Base-by-base conservation (phyloP, 2,797 vertebrate species). In the Chelon labrosus region DNA sequence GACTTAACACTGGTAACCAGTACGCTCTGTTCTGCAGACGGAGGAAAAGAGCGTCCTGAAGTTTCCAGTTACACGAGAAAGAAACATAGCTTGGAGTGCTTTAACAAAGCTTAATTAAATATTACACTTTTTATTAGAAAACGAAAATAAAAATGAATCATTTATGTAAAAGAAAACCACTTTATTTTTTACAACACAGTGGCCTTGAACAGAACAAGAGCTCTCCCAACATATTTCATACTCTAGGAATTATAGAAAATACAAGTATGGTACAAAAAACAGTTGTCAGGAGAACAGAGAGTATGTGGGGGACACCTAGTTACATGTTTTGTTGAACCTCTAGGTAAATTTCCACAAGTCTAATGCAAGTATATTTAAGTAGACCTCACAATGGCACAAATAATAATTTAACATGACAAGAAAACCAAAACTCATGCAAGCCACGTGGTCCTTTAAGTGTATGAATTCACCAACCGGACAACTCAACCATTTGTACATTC, bases 161-260 rank as follows among this genome's bases (percentile, higher is more conserved):
- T 73, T 58, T 60, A 49, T 20, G 9, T 68, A 79, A 86, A 87
- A 81, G 46, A 41, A 87, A 88, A 80, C 78, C 56, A 65, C 71
- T 89, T 84, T 85, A 80, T 72, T 73, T 73, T 74, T 70, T 77
- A 82, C 74, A 87, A 71, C 76, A 85, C 71, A 86, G 75, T 86
- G 80, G 82, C 57, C 39, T 80, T 81, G 51, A 56, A 89, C 84
- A 88, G 72, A 76, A 51, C 75, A 63, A 77, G 54, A 74, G 41
- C 54, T 51, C 65, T 76, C 60, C 66, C 68, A 79, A 86, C 63
- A 60, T 39, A 50, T 77, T 54, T 61, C 13, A 65, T 65, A 65
- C 69, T 82, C 63, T 74, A 68, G 51, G 63, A 84, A 57, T 83
- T 77, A 66, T 87, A 88, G 72, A 92, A 92, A 90, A 92, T 79